A percentile compares a stretch with the other conserved stretches of the same genome.
These are phyloP conservation scores for Helicoverpa assulta DNA, from an alignment of 2,888 invertebrate species.

Conservation along the genomic window DNA sequence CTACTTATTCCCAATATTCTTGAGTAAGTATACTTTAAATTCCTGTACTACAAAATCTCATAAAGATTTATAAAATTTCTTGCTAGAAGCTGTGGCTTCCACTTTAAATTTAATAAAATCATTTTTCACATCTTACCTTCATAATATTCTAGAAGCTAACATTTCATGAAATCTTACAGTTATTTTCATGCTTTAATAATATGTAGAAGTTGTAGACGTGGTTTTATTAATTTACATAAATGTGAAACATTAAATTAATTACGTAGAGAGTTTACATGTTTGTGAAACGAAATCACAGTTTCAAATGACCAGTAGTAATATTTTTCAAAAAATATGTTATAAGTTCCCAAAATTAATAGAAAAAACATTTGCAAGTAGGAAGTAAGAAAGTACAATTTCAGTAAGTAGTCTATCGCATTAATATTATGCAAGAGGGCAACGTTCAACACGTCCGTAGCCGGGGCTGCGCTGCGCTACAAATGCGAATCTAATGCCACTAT, in stretches of 20 bases:
- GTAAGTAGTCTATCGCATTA: conserved; percentile 63
- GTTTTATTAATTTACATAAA: neutral
- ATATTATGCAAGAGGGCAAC: conserved; percentile 65
- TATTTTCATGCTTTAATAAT: conserved; percentile 28
- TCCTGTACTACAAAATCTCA: conserved; percentile 68
- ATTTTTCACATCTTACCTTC: conserved; percentile 67
- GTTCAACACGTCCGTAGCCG: conserved; percentile 67
- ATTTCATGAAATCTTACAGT: conserved; percentile 50
- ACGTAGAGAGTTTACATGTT: neutral
- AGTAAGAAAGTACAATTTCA: conserved; percentile 49
- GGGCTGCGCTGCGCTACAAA: conserved; percentile 72
- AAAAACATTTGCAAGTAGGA: conserved; percentile 29
- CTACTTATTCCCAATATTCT: neutral
- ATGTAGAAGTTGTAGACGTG: conserved; percentile 7
- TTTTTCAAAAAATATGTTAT: neutral
- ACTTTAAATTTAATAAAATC: conserved; percentile 75
- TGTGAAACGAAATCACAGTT: neutral
- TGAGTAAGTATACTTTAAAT: conserved; percentile 23
- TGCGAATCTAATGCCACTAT: conserved; percentile 86
- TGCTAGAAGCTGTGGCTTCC: conserved; percentile 65
- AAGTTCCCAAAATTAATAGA: neutral
- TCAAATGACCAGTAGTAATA: neutral
- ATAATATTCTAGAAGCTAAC: conserved; percentile 49
- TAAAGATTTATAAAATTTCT: conserved; percentile 79
- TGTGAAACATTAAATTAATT: neutral